Conservation (phyloP, 2,888 invertebrate genomes). For the Perizoma flavofasciatum region DNA sequence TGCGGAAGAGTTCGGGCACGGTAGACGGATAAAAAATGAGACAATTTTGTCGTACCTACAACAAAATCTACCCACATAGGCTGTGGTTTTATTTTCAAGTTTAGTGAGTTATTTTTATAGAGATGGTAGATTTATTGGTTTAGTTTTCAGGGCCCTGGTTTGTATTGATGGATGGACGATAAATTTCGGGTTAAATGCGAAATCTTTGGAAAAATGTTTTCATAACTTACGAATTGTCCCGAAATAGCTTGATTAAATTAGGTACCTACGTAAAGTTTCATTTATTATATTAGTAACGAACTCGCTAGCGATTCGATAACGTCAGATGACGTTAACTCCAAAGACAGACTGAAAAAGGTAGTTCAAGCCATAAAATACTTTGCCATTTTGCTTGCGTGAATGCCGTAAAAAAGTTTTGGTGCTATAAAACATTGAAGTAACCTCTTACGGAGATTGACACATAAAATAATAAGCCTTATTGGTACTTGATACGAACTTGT, state of each 20-base stretch:
- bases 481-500: slow-evolving; percentile 1
- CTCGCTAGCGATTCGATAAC: too few species aligned
- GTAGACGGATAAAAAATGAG: not conserved
- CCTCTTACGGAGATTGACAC: slow-evolving; percentile 10
- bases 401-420: slow-evolving; percentile 13
- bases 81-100: slow-evolving; percentile 24
- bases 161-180: slow-evolving; percentile 17
- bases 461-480: slow-evolving; percentile 2
- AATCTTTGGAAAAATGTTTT: not conserved
- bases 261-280: too few species aligned
- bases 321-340: too few species aligned
- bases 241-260: too few species aligned
- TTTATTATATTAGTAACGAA: too few species aligned
- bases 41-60: too few species aligned
- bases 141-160: slow-evolving; percentile 25
- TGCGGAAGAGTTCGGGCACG: too few species aligned
- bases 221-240: too few species aligned
- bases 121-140: slow-evolving; percentile 27
- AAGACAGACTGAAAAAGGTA: slow-evolving; percentile 1
- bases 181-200: slow-evolving; percentile 8
- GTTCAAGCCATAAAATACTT: slow-evolving; percentile 3
- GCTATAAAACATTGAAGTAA: slow-evolving; percentile 5
- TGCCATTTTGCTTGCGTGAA: slow-evolving; percentile 2
- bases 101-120: slow-evolving; percentile 25
- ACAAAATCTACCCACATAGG: not conserved